Percentiles rank a stretch among this genome's conserved stretches.
phyloP scores from a whole-genome alignment of 2,797 vertebrate genomes.

The Sorex maritimensis region DNA sequence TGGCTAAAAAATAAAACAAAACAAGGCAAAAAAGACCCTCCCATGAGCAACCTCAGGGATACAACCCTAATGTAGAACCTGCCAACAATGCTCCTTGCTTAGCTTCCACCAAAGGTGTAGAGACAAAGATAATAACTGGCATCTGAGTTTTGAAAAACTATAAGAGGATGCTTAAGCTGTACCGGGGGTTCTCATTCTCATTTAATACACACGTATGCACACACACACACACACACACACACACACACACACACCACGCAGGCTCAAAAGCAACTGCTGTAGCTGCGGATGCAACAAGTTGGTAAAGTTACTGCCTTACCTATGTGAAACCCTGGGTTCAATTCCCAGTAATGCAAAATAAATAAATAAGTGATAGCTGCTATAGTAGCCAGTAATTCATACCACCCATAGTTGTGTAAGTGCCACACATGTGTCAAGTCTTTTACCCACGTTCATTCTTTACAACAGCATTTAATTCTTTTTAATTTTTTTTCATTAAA shows the following conservation, averaged over 20 bases:
- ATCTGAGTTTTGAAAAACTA: slow-evolving; percentile 11
- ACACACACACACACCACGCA: neutral
- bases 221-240: no score
- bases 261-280: neutral
- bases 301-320: no score
- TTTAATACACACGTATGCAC: neutral
- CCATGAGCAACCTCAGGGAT: neutral
- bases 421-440: neutral
- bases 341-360: no score
- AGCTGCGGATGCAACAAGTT: neutral
- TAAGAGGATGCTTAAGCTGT: neutral
- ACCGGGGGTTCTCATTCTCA: neutral
- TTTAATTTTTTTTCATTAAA: no score
- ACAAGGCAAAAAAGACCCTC: neutral
- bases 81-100: neutral
- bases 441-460: neutral
- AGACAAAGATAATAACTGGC: neutral
- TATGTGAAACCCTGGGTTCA: no score
- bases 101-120: neutral
- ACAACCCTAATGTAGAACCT: neutral
- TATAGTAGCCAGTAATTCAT: no score
- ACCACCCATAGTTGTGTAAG: neutral
- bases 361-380: no score
- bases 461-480: neutral
- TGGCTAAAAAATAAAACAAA: no score